Percentiles rank a stretch among this genome's conserved stretches.
phyloP scores from a whole-genome alignment of 2,888 invertebrate species.

The Stenolophus ochropezus region DNA sequence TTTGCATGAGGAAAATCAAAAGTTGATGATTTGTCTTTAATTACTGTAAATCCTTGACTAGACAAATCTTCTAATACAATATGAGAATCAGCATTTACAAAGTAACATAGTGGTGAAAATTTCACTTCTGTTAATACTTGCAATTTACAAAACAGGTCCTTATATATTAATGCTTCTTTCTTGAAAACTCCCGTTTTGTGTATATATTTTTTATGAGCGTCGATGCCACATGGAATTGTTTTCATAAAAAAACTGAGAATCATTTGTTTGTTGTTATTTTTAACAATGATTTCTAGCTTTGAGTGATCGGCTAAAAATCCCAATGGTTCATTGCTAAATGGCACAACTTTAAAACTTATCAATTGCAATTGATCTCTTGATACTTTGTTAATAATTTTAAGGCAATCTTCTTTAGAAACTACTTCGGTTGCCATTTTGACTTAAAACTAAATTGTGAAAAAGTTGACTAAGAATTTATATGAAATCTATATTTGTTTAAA shows the following conservation, averaged over 20 bases:
- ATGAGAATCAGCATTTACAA: slow-evolving; percentile 72
- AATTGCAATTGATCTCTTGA: slow-evolving; percentile 59
- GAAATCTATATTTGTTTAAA: not conserved
- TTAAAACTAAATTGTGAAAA: not conserved
- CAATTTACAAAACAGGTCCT: slow-evolving; percentile 66
- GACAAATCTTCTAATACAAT: slow-evolving; percentile 74
- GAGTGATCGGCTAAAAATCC: slow-evolving; percentile 68
- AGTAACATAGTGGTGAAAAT: slow-evolving; percentile 71
- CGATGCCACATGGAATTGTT: slow-evolving; percentile 75
- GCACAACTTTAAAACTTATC: slow-evolving; percentile 62
- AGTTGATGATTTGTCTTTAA: slow-evolving; percentile 47
- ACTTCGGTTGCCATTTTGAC: not conserved
- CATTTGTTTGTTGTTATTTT: slow-evolving; percentile 36
- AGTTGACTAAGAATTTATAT: slow-evolving; percentile 1
- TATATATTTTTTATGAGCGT: slow-evolving; percentile 74
- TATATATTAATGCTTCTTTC: slow-evolving; percentile 68
- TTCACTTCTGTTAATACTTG: slow-evolving; percentile 62
- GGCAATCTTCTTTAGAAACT: slow-evolving; percentile 64
- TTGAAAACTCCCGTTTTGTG: slow-evolving; percentile 73
- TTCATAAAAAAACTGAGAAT: slow-evolving; percentile 77
- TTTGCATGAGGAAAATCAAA: slow-evolving; percentile 73
- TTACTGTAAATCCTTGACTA: slow-evolving; percentile 69
- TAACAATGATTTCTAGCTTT: slow-evolving; percentile 63
- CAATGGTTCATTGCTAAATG: slow-evolving; percentile 64
- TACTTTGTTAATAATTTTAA: slow-evolving; percentile 62